A percentile compares a stretch with the other conserved stretches of the same genome.
phyloP scores from a whole-genome alignment of 2,797 vertebrate species.

The Staurois parvus region DNA sequence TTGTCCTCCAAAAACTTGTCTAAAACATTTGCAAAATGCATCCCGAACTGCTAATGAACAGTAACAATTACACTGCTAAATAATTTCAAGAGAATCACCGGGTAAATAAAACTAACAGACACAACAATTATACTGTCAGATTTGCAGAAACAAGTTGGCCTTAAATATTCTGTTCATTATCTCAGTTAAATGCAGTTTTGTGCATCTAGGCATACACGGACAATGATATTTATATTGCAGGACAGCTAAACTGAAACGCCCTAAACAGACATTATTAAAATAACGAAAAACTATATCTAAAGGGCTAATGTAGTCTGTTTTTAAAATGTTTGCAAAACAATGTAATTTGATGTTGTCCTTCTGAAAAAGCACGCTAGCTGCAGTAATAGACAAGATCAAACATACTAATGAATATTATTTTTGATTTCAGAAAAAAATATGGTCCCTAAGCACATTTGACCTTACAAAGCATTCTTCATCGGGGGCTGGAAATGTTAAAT shows the following conservation, averaged over 20 bases:
- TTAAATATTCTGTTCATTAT: conserved; percentile 3
- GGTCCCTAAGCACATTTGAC: conserved; percentile 2
- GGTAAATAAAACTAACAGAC: conserved; percentile 33
- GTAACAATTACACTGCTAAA: conserved; percentile 38
- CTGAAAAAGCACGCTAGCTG: background rate
- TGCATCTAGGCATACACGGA: background rate
- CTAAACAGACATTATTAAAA: conserved; percentile 11
- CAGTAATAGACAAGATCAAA: conserved; percentile 45
- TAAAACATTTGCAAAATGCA: background rate
- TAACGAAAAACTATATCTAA: conserved; percentile 6
- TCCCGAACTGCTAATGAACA: conserved; percentile 2
- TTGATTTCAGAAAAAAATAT: background rate
- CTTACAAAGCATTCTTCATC: background rate
- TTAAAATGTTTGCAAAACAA: conserved; percentile 15
- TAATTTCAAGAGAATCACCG: conserved; percentile 25
- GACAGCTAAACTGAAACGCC: conserved; percentile 26
- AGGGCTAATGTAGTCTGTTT: conserved; percentile 26
- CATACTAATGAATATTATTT: conserved; percentile 34
- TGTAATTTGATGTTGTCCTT: conserved; percentile 38
- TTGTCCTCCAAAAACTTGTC: conserved; percentile 23
- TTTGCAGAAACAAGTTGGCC: conserved; percentile 3
- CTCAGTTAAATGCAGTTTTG: conserved; percentile 3
- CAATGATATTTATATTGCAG: conserved; percentile 35
- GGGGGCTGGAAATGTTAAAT: background rate
- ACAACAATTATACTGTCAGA: conserved; percentile 41